Base-by-base conservation (phyloP, 2,113 vertebrate genomes). In the Gadus chalcogrammus region DNA sequence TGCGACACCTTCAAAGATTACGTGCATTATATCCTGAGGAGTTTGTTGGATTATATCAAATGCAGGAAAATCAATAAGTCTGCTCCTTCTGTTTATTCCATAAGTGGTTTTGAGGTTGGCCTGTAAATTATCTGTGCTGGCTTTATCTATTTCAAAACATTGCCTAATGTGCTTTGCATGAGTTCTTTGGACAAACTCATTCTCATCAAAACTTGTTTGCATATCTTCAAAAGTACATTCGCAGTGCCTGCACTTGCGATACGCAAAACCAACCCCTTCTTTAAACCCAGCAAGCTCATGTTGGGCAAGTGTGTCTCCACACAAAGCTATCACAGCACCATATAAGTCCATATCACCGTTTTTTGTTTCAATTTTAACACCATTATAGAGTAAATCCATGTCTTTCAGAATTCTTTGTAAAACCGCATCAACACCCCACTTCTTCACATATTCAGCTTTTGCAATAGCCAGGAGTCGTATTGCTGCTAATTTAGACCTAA, bases 61-160 rank as follows among this genome's bases (percentile, higher is more conserved):
- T 55, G 31, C 18, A 59, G 75, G 70, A 70, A 71, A 77, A 63
- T 75, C 70, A 71, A 60, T 53, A 55, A 84, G 64, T 55, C 69
- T 76, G 59, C 75, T 78, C 42, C 64, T 74, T 52, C 82, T 75
- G 35, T 84, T 84, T 31, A 84, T 81, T 0, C 71, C 59, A 78
- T 73, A 76, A 55, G 67, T 84, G 0, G n/a, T 84, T 79, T 79
- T 71, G 2, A 80, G 55, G 63, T 20, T 62, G 8, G 64, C 64
- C 71, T 61, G 72, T 3, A 77, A 20, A 70, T 12, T 58, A 15
- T 68, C 61, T 22, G 60, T 78, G 27, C 60, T 35, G 2, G 68
- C 68, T 35, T 35, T 70, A 6, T 70, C 58, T 24, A 75, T 71
- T 64, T 79, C 61, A 59, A 63, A 22, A 64, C 75, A 71, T 15